phyloP scores from a whole-genome alignment of 2,113 vertebrate species.

The Calypte anna region DNA sequence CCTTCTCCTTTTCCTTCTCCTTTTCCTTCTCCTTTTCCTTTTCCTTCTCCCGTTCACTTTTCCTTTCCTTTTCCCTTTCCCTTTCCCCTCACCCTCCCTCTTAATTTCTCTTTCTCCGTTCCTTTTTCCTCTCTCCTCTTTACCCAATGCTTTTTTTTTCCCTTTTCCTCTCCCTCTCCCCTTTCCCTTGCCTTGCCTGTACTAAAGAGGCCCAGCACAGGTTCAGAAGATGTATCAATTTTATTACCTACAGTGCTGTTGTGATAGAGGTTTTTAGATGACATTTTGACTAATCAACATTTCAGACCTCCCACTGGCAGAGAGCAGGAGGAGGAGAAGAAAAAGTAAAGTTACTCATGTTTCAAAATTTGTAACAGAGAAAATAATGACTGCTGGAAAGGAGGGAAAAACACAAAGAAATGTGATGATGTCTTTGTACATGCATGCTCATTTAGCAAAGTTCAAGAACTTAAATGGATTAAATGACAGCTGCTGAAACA shows the following conservation, averaged over 20 bases:
- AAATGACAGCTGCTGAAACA: background rate
- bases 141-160: too few species aligned
- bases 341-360: background rate
- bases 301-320: background rate
- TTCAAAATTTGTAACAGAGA: background rate
- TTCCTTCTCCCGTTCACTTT: too few species aligned
- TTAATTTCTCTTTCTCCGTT: too few species aligned
- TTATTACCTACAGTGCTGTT: background rate
- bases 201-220: fast-evolving
- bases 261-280: background rate
- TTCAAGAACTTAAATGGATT: background rate
- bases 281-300: background rate
- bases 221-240: background rate
- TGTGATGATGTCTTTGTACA: background rate
- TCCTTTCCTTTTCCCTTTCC: background rate
- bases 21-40: too few species aligned
- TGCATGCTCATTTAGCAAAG: background rate
- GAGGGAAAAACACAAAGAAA: background rate
- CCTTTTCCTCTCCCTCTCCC: too few species aligned
- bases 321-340: background rate
- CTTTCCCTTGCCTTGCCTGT: background rate
- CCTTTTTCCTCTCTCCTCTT: fast-evolving
- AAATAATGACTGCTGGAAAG: background rate
- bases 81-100: too few species aligned
- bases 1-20: background rate